Base-by-base conservation (phyloP, 1,140 invertebrate genomes). In the Trichonephila clavipes region DNA sequence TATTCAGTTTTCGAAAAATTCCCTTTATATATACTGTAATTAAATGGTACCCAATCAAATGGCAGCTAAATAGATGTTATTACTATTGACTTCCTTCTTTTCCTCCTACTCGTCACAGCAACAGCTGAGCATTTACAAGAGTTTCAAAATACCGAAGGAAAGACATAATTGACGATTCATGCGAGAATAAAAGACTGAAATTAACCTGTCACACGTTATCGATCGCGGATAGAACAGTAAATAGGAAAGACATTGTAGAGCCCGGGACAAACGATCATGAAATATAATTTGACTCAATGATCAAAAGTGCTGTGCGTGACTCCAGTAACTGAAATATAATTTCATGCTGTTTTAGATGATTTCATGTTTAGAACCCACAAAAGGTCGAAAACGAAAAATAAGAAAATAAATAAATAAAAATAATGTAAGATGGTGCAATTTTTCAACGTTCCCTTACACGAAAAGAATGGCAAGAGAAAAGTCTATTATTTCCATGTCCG, bases 401-500 rank as follows among this genome's bases (percentile, higher is more conserved):
- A 66, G 19, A 89, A 89, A 62, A 69, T 6, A 8, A 51, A 51
- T 51, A 51, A 51, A 51, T 51, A 51, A 51, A 88, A 59, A 88
- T 66, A 19, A 10, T 44, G 12, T 12, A 66, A 88, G 62, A 88
- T 28, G 19, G 21, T 82, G 72, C 89, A 90, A 92, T 92, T 92
- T 92, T 66, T 85, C 51, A 24, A 92, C 34, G 82, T 24, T 66
- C 81, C 81, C 61, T 34, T 18, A n/a, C 40, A 83, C 62, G 81
- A 85, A 28, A 66, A 28, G 10, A 62, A 91, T 85, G n/a, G 51
- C 19, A 64, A 64, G 58, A 85, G 44, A 92, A 92, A 61, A 85
- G 90, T 92, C 90, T 92, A 92, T 92, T 92, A 92, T 92, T 85
- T 92, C 82, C 90, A 92, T 86, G 91, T 92, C 91, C 83, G 91